Base-by-base conservation (phyloP, 2,888 invertebrate species). In the Apamea epomidion region DNA sequence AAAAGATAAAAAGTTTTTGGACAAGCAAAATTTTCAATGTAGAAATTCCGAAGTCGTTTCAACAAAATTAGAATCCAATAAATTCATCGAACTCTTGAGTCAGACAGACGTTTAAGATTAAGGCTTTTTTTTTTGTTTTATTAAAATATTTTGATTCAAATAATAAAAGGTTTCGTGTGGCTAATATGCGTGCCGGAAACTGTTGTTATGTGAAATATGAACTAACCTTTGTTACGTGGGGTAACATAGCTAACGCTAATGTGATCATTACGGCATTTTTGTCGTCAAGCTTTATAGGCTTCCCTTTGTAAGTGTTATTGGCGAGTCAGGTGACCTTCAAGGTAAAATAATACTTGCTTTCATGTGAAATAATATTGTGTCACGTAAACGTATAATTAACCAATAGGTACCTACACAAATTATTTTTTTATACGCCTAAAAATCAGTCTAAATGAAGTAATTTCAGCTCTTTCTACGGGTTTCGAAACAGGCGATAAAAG, bases 181-280 rank as follows among this genome's bases (percentile, higher is more conserved):
- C 74, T 71, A 69, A 68, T 70, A 25, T 81, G 88, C 86, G 81
- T 87, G 86, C 75, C 78, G 81, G 86, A 85, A 85, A 85, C 77
- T 18, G 72, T 74, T 81, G 68, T 76, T 75, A 80, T 78, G 75
- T 73, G 81, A 85, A 86, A 87, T 86, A 87, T 87, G 85, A 86
- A 85, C 75, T 76, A 76, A 81, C 77, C 88, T 87, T 87, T 87
- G 88, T 85, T 72, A 58, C 14, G 67, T 78, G 42, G 54, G 45
- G 42, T 83, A 75, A 74, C 37, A 76, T 74, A 51, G 58, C 72
- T 62, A 70, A 67, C 51, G 32, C 69, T 75, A 85, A 78, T 85
- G 76, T 79, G 64, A 82, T 85, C 65, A 85, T 75, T 74, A 85
- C 10, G 29, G 64, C 78, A 74, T 76, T 76, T 78, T 87, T 21